Percentiles rank a stretch among this genome's conserved stretches.
phyloP scores from a whole-genome alignment of 2,113 vertebrate species.

The Protobothrops flavoviridis region DNA sequence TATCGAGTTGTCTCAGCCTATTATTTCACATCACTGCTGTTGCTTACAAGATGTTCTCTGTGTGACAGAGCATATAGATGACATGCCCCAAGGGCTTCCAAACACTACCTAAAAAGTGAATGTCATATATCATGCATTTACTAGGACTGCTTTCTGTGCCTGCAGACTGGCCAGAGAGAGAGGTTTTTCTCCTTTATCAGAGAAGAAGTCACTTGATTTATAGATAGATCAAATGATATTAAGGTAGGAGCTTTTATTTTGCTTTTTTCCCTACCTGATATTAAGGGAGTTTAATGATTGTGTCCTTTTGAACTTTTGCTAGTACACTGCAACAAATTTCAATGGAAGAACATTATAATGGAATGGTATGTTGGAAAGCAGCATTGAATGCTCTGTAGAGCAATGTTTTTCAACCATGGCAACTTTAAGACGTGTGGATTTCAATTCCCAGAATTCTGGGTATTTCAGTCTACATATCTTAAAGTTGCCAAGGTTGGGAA shows the following conservation, averaged over 20 bases:
- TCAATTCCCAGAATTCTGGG: neutral
- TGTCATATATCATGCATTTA: neutral
- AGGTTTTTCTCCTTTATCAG: neutral
- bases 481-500: neutral
- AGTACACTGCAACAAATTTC: neutral
- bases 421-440: neutral
- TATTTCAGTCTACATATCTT: neutral
- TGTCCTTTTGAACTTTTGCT: neutral
- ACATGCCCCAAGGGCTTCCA: neutral
- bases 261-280: neutral
- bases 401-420: neutral
- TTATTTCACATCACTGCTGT: neutral
- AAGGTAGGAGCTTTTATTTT: neutral
- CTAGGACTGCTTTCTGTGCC: neutral
- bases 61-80: neutral
- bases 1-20: neutral
- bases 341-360: neutral
- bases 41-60: neutral
- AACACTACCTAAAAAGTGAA: neutral
- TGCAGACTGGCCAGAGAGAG: conserved; percentile 6
- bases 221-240: neutral
- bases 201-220: neutral
- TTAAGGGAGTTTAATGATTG: neutral
- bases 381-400: neutral
- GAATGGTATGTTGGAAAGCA: neutral